Evolutionary conservation across 2,113 vertebrate species (phyloP).

Genomic region (Actenoides lindsayi): DNA sequence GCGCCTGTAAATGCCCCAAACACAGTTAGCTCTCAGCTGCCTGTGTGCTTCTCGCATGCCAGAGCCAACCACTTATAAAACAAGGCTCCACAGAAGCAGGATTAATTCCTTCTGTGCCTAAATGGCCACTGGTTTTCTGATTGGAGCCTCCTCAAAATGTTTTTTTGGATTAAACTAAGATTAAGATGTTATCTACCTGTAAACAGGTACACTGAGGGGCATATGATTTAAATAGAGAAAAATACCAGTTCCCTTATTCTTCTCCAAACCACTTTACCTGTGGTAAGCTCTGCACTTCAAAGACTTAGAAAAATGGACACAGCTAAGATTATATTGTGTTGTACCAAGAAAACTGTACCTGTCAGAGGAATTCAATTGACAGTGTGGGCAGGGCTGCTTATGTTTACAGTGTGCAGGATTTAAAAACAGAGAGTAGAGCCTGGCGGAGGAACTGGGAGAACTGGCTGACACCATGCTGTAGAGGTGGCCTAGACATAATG

Average conservation of each 20-base stretch:
- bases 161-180: background rate
- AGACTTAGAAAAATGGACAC: background rate
- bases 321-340: background rate
- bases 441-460: background rate
- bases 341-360: background rate
- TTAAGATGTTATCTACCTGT: background rate
- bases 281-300: background rate
- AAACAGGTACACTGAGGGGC: background rate
- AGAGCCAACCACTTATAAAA: background rate
- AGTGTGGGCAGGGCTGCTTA: background rate
- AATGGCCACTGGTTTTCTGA: background rate
- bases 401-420: background rate
- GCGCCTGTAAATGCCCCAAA: background rate
- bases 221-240: background rate
- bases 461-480: rapidly evolving
- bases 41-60: background rate
- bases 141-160: background rate
- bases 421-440: background rate
- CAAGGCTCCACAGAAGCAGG: background rate
- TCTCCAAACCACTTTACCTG: background rate
- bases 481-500: rapidly evolving
- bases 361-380: background rate
- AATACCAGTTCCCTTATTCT: background rate
- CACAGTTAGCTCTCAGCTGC: background rate
- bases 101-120: conserved; percentile 24